A percentile compares a stretch with the other conserved stretches of the same genome.
Evolutionary conservation across 2,797 vertebrate species (phyloP).

Genomic region (Microchirus variegatus): DNA sequence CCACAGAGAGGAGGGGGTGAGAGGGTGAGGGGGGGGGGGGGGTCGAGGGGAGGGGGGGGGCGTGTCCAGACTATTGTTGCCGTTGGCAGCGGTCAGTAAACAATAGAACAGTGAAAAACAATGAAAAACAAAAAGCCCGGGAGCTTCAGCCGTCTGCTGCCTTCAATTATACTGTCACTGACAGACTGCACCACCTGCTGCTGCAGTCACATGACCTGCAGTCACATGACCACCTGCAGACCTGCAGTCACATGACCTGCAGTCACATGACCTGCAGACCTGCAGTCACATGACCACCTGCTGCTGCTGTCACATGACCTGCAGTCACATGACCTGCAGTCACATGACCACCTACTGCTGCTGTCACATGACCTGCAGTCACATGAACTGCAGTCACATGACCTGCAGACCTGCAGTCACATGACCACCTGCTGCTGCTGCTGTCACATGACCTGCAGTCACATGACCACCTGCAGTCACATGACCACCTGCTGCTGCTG

Average conservation of each 20-base stretch:
- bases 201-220: not conserved
- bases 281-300: too few relatives aligned
- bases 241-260: too few relatives aligned
- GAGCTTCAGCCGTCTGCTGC: slow-evolving; percentile 41
- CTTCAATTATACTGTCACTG: slow-evolving; percentile 75
- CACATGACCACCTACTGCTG: not conserved
- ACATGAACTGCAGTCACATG: not conserved
- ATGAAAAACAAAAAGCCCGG: slow-evolving; percentile 59
- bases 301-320: too few relatives aligned
- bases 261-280: too few relatives aligned
- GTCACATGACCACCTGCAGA: too few relatives aligned
- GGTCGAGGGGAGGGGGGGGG: slow-evolving; percentile 38
- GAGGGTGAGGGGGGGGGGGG: slow-evolving; percentile 26
- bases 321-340: too few relatives aligned
- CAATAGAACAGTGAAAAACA: slow-evolving; percentile 75
- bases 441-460: too few relatives aligned
- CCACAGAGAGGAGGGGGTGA: slow-evolving; percentile 50
- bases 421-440: too few relatives aligned
- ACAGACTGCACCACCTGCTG: slow-evolving; percentile 27
- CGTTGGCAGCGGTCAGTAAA: slow-evolving; percentile 60
- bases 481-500: not conserved
- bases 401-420: too few relatives aligned
- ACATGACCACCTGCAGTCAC: too few relatives aligned
- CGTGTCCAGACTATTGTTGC: slow-evolving; percentile 77
- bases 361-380: too few relatives aligned